Evolutionary conservation across 2,888 invertebrate species (phyloP).

Genomic region (Stegophylla sp.): DNA sequence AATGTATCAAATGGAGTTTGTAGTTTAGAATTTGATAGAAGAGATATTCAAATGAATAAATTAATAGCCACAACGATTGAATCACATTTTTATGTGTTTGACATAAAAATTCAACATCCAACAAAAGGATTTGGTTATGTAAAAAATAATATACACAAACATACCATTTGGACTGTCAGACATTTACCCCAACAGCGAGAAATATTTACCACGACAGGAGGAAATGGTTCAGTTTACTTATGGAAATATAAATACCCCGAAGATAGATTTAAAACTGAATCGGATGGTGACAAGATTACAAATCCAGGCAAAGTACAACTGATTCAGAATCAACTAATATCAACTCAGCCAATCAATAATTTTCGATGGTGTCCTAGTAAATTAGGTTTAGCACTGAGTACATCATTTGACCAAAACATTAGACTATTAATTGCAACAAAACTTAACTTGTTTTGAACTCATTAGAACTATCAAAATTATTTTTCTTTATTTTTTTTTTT

Average conservation of each 20-base stretch:
- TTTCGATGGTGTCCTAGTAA: slow-evolving; percentile 94
- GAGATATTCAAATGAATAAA: slow-evolving; percentile 95
- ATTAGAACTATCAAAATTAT: too few species aligned
- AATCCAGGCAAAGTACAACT: slow-evolving; percentile 78
- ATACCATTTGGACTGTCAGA: slow-evolving; percentile 87
- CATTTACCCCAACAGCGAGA: slow-evolving; percentile 95
- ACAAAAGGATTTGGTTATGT: slow-evolving; percentile 53
- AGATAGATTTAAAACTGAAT: slow-evolving; percentile 74
- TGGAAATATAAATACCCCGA: slow-evolving; percentile 97
- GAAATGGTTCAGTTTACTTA: slow-evolving; percentile 86
- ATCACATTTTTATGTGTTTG: slow-evolving; percentile 87
- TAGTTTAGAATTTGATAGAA: slow-evolving; percentile 86
- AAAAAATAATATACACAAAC: slow-evolving; percentile 68
- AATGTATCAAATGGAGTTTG: slow-evolving; percentile 92
- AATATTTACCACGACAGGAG: slow-evolving; percentile 88
- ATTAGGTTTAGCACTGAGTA: slow-evolving; percentile 83
- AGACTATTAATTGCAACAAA: slow-evolving; percentile 88
- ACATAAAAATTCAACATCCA: slow-evolving; percentile 69
- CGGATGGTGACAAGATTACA: slow-evolving; percentile 76
- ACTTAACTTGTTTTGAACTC: slow-evolving; percentile 73
- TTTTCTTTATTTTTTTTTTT: background rate
- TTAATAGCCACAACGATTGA: slow-evolving; percentile 89
- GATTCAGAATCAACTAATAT: slow-evolving; percentile 81
- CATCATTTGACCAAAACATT: slow-evolving; percentile 89
- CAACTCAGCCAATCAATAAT: slow-evolving; percentile 86